A percentile compares a stretch with the other conserved stretches of the same genome.
Evolutionary conservation across 2,797 vertebrate species (phyloP).

Genomic region (Pangasius krempfi): DNA sequence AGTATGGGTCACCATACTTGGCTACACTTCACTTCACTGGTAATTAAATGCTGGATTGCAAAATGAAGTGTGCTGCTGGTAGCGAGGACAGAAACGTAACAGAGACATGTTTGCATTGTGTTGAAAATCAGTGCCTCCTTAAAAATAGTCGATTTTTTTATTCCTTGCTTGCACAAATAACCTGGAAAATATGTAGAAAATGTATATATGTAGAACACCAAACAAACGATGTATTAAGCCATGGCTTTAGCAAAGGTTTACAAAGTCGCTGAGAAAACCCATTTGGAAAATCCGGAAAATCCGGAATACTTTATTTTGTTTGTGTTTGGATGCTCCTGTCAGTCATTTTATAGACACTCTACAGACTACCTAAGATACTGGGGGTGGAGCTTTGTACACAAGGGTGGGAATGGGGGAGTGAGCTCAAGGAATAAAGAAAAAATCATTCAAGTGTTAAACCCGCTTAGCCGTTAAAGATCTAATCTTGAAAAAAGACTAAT

Average conservation of each 20-base stretch:
- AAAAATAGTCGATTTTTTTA: neutral
- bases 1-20: too few species aligned
- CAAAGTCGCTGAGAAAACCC: neutral
- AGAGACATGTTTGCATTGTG: too few species aligned
- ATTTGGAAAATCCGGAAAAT: neutral
- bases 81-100: too few species aligned
- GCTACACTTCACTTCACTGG: too few species aligned
- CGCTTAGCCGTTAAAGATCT: neutral
- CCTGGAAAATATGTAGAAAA: neutral
- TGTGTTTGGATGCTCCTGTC: neutral
- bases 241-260: too few species aligned
- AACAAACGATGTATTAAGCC: neutral
- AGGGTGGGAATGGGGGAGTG: neutral
- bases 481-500: neutral
- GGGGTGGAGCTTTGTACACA: neutral
- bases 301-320: neutral
- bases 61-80: too few species aligned
- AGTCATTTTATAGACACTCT: neutral
- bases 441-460: neutral
- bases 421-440: neutral
- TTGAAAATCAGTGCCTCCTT: neutral
- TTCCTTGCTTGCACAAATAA: neutral
- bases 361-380: neutral
- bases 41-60: too few species aligned
- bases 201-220: too few species aligned